Conservation (phyloP, 53 echinoderm and acorn worm species). For the Mesocentrotus franciscanus region DNA sequence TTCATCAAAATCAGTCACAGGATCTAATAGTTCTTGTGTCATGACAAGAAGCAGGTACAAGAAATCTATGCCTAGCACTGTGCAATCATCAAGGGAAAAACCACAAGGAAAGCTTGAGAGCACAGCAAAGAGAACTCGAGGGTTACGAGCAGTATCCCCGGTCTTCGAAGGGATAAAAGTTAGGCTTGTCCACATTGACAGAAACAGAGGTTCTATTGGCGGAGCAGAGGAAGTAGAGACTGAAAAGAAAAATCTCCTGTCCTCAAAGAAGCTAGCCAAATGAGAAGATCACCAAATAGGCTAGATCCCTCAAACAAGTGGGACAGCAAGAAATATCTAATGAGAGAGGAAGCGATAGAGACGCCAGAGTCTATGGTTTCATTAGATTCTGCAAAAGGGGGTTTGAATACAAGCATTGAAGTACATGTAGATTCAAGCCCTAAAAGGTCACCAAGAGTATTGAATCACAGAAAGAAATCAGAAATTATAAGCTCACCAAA, state of each 20-base stretch:
- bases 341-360: not conserved
- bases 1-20: not conserved
- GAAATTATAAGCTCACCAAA: not conserved
- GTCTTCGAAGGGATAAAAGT: not conserved
- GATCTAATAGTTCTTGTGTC: not conserved
- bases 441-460: not conserved
- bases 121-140: not conserved
- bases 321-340: not conserved
- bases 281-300: not conserved
- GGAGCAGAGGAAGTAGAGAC: not conserved
- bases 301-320: not conserved
- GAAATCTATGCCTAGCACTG: not conserved
- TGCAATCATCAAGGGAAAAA: not conserved
- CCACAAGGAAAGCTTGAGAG: not conserved
- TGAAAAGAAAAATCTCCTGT: not conserved
- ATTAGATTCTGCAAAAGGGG: not conserved
- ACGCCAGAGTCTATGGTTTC: not conserved
- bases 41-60: slow-evolving; percentile 34
- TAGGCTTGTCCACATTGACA: not conserved
- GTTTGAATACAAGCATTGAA: not conserved
- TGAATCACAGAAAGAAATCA: not conserved
- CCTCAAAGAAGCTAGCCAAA: not conserved
- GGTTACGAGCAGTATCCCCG: not conserved
- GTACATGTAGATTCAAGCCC: not conserved
- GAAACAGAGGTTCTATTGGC: not conserved